Evolutionary conservation across 2,113 vertebrate genomes (phyloP).

Genomic region (Otolemur garnettii): DNA sequence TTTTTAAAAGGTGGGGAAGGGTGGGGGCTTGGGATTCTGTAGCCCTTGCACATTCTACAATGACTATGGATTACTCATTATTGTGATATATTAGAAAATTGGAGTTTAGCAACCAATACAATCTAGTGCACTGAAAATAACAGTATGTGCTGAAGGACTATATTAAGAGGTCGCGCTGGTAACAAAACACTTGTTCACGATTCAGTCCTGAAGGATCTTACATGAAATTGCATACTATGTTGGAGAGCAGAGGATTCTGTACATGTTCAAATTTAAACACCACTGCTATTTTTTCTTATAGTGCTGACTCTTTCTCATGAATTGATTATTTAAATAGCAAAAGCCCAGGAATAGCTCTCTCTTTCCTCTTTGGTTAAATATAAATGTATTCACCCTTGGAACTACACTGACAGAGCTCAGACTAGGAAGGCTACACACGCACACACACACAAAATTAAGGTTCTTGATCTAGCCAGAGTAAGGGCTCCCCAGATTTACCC

Average conservation of each 20-base stretch:
- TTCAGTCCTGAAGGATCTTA: slow-evolving; percentile 56
- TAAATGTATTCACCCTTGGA: slow-evolving; percentile 65
- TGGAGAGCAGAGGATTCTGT: not conserved
- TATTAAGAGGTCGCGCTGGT: slow-evolving; percentile 36
- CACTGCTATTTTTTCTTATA: slow-evolving; percentile 55
- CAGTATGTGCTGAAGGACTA: not conserved
- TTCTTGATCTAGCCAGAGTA: not conserved
- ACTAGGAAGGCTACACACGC: not conserved
- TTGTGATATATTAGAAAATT: slow-evolving; percentile 20
- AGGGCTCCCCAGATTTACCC: not conserved
- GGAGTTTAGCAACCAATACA: not conserved
- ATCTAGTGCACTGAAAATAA: not conserved
- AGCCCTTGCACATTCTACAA: slow-evolving; percentile 25
- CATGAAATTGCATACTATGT: not conserved
- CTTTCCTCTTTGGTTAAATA: slow-evolving; percentile 60
- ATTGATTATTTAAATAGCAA: slow-evolving; percentile 69
- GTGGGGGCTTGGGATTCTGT: not conserved
- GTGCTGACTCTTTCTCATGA: slow-evolving; percentile 53
- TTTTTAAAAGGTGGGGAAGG: not conserved
- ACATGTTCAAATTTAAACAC: slow-evolving; percentile 45
- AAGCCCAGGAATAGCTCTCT: slow-evolving; percentile 56
- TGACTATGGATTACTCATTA: slow-evolving; percentile 44
- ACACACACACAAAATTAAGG: not conserved
- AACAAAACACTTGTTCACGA: slow-evolving; percentile 40
- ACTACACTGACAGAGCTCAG: slow-evolving; percentile 18